Percentiles rank a stretch among this genome's conserved stretches.
phyloP scores from a whole-genome alignment of 2,797 vertebrate genomes.

The Sphaeramia orbicularis region DNA sequence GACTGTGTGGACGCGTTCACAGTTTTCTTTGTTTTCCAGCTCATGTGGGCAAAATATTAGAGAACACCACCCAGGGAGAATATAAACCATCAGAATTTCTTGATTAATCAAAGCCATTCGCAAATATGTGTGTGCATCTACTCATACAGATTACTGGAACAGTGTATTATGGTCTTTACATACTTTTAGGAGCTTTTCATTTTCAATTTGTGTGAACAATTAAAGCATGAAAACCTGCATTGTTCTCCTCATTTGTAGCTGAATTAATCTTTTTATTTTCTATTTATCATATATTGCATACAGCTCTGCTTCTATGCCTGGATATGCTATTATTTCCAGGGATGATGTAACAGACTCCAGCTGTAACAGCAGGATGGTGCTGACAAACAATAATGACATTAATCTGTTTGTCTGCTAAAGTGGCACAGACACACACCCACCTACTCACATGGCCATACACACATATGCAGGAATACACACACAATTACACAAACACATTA shows the following conservation, averaged over 20 bases:
- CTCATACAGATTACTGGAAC: slow-evolving; percentile 19
- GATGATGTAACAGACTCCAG: slow-evolving; percentile 56
- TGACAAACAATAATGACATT: slow-evolving; percentile 65
- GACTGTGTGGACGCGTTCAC: slow-evolving; percentile 50
- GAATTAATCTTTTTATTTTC: slow-evolving; percentile 12
- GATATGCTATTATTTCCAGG: slow-evolving; percentile 31
- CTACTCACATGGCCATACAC: neutral
- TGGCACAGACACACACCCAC: slow-evolving; percentile 45
- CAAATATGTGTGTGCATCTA: slow-evolving; percentile 7
- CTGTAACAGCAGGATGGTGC: slow-evolving; percentile 53
- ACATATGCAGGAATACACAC: neutral
- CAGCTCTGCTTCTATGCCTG: neutral
- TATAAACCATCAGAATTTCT: slow-evolving; percentile 14
- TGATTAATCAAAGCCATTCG: slow-evolving; percentile 21
- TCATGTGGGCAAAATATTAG: slow-evolving; percentile 52
- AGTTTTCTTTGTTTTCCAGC: slow-evolving; percentile 69
- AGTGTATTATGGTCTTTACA: neutral
- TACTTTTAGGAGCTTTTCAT: neutral
- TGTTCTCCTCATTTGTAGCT: neutral
- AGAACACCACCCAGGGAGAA: slow-evolving; percentile 49
- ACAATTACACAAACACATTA: slow-evolving; percentile 53
- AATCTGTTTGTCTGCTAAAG: slow-evolving; percentile 66
- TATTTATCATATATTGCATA: neutral
- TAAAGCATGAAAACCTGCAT: slow-evolving; percentile 1
- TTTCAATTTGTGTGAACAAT: slow-evolving; percentile 12